Evolutionary conservation across 2,113 vertebrate genomes (phyloP).

Genomic region (Gallinago undulata): DNA sequence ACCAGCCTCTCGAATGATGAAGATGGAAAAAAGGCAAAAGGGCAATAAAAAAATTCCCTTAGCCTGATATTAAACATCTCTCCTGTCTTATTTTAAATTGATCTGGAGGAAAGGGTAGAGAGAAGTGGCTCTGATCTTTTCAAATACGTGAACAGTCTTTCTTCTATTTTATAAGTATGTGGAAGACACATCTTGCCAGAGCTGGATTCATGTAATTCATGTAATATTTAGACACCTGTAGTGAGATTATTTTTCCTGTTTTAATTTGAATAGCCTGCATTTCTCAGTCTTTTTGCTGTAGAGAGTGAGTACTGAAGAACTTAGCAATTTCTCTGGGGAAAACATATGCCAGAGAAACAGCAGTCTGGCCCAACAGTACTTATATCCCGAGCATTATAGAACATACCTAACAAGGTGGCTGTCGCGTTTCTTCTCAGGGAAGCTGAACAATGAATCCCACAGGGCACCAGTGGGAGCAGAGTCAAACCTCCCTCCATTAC

Average conservation of each 20-base stretch:
- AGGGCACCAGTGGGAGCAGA: neutral
- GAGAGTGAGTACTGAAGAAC: neutral
- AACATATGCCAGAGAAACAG: neutral
- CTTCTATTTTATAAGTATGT: neutral
- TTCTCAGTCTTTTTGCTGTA: conserved; percentile 5
- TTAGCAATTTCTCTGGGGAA: conserved; percentile 11
- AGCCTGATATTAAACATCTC: neutral
- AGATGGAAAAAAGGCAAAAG: neutral
- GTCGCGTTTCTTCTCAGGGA: conserved; percentile 5
- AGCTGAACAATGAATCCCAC: neutral
- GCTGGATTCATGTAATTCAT: neutral
- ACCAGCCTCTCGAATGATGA: neutral
- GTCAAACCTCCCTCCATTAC: neutral
- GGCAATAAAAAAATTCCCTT: neutral
- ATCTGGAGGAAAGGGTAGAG: neutral
- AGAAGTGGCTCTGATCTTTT: neutral
- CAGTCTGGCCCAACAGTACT: neutral
- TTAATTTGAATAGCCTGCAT: conserved; percentile 17
- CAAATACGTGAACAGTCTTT: neutral
- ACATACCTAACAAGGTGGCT: neutral
- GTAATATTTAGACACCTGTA: conserved; percentile 15
- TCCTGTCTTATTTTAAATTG: neutral
- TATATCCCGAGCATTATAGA: conserved; percentile 3
- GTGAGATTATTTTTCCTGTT: conserved; percentile 30
- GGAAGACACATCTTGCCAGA: neutral